These are phyloP conservation scores for Tragulus kanchil DNA, from an alignment of 2,113 vertebrate species.

Conservation along the genomic window DNA sequence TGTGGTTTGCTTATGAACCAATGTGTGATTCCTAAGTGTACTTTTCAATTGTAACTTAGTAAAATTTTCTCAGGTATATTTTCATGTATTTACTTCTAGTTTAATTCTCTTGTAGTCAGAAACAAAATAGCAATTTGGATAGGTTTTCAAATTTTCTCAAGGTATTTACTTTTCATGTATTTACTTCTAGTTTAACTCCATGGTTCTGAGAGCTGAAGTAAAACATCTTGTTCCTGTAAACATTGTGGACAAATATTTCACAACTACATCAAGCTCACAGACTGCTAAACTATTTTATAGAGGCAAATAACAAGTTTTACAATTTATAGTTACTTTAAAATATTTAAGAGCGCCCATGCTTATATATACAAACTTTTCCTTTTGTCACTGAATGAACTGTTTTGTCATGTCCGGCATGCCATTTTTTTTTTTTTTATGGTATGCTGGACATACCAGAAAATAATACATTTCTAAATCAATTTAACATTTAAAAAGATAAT, in stretches of 20 bases:
- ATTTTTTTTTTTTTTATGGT: not conserved
- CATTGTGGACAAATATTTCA: slow-evolving; percentile 8
- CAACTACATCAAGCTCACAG: not conserved
- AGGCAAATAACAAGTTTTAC: slow-evolving; percentile 41
- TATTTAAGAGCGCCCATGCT: not conserved
- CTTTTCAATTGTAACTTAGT: not conserved
- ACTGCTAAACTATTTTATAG: not conserved
- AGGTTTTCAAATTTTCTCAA: not conserved
- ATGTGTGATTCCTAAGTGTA: not conserved
- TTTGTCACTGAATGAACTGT: not conserved
- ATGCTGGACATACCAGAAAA: not conserved
- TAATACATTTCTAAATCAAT: not conserved
- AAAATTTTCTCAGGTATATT: not conserved
- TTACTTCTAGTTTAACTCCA: too few relatives aligned
- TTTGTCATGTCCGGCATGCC: not conserved
- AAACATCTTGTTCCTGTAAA: slow-evolving; percentile 34
- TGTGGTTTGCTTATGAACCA: not conserved
- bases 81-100: not conserved
- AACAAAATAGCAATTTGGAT: not conserved
- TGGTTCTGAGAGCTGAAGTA: slow-evolving; percentile 1
- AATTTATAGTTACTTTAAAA: not conserved
- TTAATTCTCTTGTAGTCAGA: not conserved
- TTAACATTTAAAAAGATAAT: not conserved
- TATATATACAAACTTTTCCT: not conserved
- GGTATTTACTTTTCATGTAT: too few relatives aligned